Conservation (phyloP, 2,113 vertebrate genomes). For the Melanerpes aurifrons region DNA sequence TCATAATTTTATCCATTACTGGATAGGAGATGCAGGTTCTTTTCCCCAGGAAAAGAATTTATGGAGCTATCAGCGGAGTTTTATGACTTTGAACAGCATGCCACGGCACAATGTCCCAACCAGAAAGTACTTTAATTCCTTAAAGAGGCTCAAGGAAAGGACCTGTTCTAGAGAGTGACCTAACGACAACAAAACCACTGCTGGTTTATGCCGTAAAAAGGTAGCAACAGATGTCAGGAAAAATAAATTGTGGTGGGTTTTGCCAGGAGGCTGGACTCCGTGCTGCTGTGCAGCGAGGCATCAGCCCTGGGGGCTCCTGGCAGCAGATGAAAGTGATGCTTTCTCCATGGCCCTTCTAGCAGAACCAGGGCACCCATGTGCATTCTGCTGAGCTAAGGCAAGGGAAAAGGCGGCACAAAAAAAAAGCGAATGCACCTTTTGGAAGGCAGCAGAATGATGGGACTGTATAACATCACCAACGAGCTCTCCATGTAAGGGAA, state of each 20-base stretch:
- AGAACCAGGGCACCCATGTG: background rate
- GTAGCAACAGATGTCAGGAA: background rate
- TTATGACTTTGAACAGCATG: conserved; percentile 22
- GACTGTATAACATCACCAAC: rapidly evolving
- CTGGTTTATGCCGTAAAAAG: background rate
- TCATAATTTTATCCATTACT: background rate
- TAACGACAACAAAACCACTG: rapidly evolving
- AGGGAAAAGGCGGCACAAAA: background rate
- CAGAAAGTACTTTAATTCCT: background rate
- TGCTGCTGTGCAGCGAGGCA: background rate
- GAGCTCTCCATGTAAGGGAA: background rate
- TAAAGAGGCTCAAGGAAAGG: background rate
- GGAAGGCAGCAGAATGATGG: background rate
- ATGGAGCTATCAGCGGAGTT: background rate
- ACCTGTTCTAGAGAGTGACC: background rate
- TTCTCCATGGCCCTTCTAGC: background rate
- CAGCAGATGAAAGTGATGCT: background rate
- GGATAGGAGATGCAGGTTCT: background rate
- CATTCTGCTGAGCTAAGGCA: background rate
- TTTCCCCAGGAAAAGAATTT: conserved; percentile 25
- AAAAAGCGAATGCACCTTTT: background rate
- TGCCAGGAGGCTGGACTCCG: background rate
- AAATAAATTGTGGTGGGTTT: rapidly evolving
- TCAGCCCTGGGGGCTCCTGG: background rate
- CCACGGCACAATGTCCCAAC: background rate